Percentiles rank a stretch among this genome's conserved stretches.
These are phyloP conservation scores for Hydropsyche tenuis DNA, from an alignment of 1,140 invertebrate species.

Conservation along the genomic window DNA sequence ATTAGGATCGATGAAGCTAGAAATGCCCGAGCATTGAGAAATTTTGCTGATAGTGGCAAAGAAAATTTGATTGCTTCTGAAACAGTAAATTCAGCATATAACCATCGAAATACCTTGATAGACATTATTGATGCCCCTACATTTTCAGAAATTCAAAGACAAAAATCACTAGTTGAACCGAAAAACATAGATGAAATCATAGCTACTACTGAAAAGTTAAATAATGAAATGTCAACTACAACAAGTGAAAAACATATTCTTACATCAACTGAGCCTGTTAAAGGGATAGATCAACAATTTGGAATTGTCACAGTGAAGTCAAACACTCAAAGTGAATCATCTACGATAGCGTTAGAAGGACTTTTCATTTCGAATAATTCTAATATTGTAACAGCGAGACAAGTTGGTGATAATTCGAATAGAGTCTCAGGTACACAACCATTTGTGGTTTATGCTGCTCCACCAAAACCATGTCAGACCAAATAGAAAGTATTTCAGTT, in stretches of 20 bases:
- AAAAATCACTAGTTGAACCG: constrained; percentile 32
- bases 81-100: constrained; percentile 61
- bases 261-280: constrained; percentile 34
- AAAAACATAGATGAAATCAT: constrained; percentile 7
- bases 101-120: constrained; percentile 55
- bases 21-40: constrained; percentile 59
- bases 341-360: constrained; percentile 69
- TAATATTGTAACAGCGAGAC: constrained; percentile 48
- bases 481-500: not conserved
- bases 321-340: constrained; percentile 60
- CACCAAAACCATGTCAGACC: constrained; percentile 45
- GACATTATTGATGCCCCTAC: constrained; percentile 39
- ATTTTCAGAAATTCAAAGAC: constrained; percentile 30
- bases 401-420: constrained; percentile 47
- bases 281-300: constrained; percentile 51
- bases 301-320: constrained; percentile 56
- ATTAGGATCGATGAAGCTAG: constrained; percentile 62
- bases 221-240: not conserved
- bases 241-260: constrained; percentile 43
- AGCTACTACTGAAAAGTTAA: constrained; percentile 14
- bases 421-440: constrained; percentile 53
- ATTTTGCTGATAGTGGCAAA: constrained; percentile 54
- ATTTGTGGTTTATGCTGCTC: constrained; percentile 60
- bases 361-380: constrained; percentile 65
- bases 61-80: constrained; percentile 62